These are phyloP conservation scores for Microtus oregoni DNA, from an alignment of 2,113 vertebrate species.

Conservation along the genomic window DNA sequence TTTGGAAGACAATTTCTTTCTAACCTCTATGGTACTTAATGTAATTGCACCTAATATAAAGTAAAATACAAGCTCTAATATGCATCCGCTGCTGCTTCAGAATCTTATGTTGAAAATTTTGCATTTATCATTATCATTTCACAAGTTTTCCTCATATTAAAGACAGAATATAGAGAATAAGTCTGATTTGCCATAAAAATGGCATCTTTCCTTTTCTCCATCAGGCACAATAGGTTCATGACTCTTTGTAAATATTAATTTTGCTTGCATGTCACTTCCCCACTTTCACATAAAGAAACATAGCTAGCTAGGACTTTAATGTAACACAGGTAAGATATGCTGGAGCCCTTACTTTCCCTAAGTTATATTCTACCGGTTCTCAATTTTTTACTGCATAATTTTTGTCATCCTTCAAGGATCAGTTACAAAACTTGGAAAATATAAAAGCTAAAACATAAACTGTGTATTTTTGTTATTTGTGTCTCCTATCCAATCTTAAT, in stretches of 20 bases:
- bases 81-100: background rate
- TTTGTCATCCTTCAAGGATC: background rate
- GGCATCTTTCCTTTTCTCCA: rapidly evolving
- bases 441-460: background rate
- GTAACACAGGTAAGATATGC: background rate
- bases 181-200: background rate
- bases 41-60: background rate
- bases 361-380: background rate
- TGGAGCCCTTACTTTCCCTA: background rate
- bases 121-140: background rate
- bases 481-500: background rate
- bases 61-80: background rate
- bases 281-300: background rate
- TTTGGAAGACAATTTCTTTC: background rate
- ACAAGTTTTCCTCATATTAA: background rate
- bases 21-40: background rate
- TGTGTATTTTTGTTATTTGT: background rate
- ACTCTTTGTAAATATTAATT: background rate
- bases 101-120: background rate
- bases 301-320: background rate
- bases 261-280: background rate
- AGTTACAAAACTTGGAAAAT: background rate
- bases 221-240: background rate
- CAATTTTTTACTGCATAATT: background rate
- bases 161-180: background rate